phyloP scores from a whole-genome alignment of 2,113 vertebrate species.

The Climacteris rufus region DNA sequence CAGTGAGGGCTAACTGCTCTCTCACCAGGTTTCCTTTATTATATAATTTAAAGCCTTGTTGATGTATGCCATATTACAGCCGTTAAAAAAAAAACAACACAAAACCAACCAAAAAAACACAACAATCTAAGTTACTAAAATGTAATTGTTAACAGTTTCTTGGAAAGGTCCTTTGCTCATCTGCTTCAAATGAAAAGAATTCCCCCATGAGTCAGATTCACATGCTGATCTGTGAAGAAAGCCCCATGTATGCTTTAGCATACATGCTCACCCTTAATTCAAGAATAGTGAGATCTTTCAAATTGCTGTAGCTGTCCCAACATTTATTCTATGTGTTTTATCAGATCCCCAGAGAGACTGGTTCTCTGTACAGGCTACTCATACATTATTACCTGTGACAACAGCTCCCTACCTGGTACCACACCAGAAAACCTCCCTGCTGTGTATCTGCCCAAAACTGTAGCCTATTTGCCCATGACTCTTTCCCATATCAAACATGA shows the following conservation, averaged over 20 bases:
- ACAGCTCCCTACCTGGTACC: not conserved
- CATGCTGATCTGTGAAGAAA: not conserved
- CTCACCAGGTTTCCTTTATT: not conserved
- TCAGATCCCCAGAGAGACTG: not conserved
- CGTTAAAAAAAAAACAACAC: not conserved
- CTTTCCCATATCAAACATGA: not conserved
- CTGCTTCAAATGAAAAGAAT: not conserved
- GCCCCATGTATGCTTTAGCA: not conserved
- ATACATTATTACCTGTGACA: not conserved
- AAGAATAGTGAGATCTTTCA: not conserved
- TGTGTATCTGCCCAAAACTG: not conserved
- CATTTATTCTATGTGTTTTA: not conserved
- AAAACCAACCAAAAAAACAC: not conserved
- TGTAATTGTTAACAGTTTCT: not conserved
- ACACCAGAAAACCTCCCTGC: not conserved
- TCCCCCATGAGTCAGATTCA: not conserved
- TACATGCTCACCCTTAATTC: not conserved
- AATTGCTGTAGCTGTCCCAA: not conserved
- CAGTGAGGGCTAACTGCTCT: not conserved
- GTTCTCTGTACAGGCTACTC: not conserved
- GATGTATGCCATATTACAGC: not conserved
- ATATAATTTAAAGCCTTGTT: not conserved
- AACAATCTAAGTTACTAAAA: not conserved
- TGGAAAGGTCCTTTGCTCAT: not conserved
- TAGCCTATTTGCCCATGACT: not conserved